phyloP scores from a whole-genome alignment of 1,140 invertebrate species.

The Eulimnadia texana region DNA sequence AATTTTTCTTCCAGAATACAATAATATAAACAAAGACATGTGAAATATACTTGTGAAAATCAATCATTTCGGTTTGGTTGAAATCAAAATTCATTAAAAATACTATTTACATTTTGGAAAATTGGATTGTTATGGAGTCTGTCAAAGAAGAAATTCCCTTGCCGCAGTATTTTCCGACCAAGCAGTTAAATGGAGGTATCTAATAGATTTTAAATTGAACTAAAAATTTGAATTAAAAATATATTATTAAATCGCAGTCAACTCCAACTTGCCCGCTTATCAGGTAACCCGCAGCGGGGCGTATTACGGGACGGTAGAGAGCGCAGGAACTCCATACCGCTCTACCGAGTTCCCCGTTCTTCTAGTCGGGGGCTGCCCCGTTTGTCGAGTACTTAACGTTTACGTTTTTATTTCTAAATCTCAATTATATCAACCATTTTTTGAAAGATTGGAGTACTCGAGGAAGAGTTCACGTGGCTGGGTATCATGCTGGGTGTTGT shows the following conservation, averaged over 20 bases:
- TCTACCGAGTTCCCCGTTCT: not conserved
- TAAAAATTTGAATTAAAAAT: not conserved
- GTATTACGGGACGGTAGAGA: not conserved
- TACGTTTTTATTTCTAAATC: not conserved
- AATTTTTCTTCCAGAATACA: no score
- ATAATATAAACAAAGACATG: no score
- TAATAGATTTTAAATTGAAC: not conserved
- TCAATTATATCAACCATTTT: conserved; percentile 1
- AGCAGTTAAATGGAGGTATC: not conserved
- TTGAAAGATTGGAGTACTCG: conserved; percentile 53
- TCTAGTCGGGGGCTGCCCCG: conserved; percentile 11
- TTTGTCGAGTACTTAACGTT: conserved; percentile 11
- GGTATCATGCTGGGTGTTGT: conserved; percentile 68
- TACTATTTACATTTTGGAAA: no score
- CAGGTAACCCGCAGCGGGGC: not conserved
- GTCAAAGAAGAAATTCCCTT: not conserved
- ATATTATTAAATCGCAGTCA: not conserved
- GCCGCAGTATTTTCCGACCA: not conserved
- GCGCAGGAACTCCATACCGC: not conserved
- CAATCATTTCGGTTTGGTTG: no score
- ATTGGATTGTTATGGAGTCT: not conserved
- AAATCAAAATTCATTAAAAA: no score
- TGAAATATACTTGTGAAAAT: no score
- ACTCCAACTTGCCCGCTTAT: not conserved
- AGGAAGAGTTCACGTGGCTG: conserved; percentile 67